Evolutionary conservation across 2,113 vertebrate genomes (phyloP).

Genomic region (Dipodomys ordii): DNA sequence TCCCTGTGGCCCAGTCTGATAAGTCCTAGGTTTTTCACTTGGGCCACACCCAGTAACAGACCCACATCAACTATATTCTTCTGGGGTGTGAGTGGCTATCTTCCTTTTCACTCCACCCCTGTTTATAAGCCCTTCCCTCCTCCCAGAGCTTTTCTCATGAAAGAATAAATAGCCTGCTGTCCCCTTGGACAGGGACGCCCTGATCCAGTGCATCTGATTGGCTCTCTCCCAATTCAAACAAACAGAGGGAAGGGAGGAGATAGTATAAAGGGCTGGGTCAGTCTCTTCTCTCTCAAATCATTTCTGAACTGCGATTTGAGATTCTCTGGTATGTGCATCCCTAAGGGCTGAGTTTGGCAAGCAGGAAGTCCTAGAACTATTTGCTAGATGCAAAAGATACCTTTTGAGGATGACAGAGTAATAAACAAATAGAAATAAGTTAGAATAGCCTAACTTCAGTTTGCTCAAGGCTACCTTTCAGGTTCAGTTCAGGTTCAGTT

Average conservation of each 20-base stretch:
- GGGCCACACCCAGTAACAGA: background rate
- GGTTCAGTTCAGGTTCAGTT: background rate
- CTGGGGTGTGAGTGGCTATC: too few relatives aligned
- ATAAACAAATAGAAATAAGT: background rate
- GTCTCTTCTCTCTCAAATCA: background rate
- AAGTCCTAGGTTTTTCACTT: background rate
- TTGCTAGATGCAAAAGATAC: background rate
- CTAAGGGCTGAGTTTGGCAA: background rate
- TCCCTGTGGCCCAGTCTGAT: background rate
- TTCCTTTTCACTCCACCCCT: slow-evolving; percentile 39
- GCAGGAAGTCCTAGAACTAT: background rate
- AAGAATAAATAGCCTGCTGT: slow-evolving; percentile 67
- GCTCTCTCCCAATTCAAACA: slow-evolving; percentile 69
- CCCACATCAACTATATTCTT: background rate
- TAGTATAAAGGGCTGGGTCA: background rate
- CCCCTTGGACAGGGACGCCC: slow-evolving; percentile 47
- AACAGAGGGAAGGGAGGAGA: background rate
- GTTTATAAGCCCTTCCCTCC: slow-evolving; percentile 22
- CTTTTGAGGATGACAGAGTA: background rate
- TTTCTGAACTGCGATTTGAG: background rate
- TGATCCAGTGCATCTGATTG: slow-evolving; percentile 69
- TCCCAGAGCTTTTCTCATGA: background rate
- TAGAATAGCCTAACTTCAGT: background rate
- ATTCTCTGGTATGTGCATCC: background rate
- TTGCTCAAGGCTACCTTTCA: background rate